Evolutionary conservation across 2,113 vertebrate genomes (phyloP).

Genomic region (Aphelocoma coerulescens): DNA sequence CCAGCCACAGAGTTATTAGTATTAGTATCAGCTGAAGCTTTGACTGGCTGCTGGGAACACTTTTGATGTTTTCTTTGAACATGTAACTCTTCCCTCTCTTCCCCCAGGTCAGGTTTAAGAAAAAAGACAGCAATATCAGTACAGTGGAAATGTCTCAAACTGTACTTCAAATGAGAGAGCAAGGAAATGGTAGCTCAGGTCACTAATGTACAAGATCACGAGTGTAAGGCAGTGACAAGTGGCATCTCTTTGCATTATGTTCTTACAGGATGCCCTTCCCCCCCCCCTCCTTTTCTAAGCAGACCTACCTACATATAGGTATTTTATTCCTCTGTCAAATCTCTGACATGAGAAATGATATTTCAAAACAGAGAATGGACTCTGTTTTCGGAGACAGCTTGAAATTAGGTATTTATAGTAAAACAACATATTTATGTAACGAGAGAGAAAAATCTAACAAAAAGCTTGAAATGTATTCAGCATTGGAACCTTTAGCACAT

Average conservation of each 20-base stretch:
- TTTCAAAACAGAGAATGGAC: background rate
- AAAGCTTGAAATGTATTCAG: background rate
- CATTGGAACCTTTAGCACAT: background rate
- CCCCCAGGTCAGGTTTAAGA: background rate
- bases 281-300: background rate
- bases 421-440: background rate
- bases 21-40: background rate
- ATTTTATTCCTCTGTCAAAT: background rate
- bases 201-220: background rate
- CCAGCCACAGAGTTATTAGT: background rate
- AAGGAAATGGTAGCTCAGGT: background rate
- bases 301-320: background rate
- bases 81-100: background rate
- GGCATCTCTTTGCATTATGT: background rate
- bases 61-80: constrained; percentile 22
- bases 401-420: background rate
- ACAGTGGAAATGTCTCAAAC: background rate
- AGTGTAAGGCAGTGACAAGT: background rate
- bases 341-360: background rate
- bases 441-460: background rate
- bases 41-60: background rate
- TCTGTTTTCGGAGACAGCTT: background rate
- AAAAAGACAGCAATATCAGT: background rate
- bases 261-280: background rate
- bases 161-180: background rate